A percentile compares a stretch with the other conserved stretches of the same genome.
phyloP scores from a whole-genome alignment of 2,113 vertebrate species.

The Thryonomys swinderianus region DNA sequence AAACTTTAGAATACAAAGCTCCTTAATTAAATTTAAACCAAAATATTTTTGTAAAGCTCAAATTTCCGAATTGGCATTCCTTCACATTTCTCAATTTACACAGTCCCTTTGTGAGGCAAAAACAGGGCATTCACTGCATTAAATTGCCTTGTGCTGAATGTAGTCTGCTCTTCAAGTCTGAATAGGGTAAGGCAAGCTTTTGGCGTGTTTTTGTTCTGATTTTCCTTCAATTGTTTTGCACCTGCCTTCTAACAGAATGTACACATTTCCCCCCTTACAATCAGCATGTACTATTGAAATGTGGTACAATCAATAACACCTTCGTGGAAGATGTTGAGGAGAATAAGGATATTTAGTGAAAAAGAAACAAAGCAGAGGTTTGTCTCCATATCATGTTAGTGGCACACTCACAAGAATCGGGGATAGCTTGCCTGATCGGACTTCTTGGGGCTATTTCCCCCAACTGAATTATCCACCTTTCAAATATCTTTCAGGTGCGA shows the following conservation, averaged over 20 bases:
- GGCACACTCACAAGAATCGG: neutral
- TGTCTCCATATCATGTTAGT: slow-evolving; percentile 1
- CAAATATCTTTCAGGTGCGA: neutral
- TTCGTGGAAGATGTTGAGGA: slow-evolving; percentile 35
- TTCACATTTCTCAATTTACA: slow-evolving; percentile 74
- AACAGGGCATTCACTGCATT: slow-evolving; percentile 46
- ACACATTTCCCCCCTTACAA: slow-evolving; percentile 42
- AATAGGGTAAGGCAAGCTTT: slow-evolving; percentile 56
- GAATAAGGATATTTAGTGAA: slow-evolving; percentile 58
- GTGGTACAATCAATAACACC: slow-evolving; percentile 32
- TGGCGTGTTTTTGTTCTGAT: slow-evolving; percentile 45
- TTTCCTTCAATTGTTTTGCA: slow-evolving; percentile 72
- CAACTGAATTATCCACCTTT: neutral
- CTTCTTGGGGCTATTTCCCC: neutral
- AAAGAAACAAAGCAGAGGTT: slow-evolving; percentile 55
- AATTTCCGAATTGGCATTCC: slow-evolving; percentile 74
- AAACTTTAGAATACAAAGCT: slow-evolving; percentile 71
- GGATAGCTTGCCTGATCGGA: neutral
- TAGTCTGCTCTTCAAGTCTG: slow-evolving; percentile 36
- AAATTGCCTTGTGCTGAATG: slow-evolving; percentile 63
- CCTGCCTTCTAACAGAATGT: slow-evolving; percentile 67
- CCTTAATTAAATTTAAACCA: slow-evolving; percentile 76
- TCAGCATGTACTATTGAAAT: slow-evolving; percentile 59
- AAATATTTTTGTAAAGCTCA: slow-evolving; percentile 77
- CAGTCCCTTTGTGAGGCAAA: slow-evolving; percentile 65